These are phyloP conservation scores for Dascillus cervinus DNA, from an alignment of 2,888 invertebrate genomes.

Conservation along the genomic window DNA sequence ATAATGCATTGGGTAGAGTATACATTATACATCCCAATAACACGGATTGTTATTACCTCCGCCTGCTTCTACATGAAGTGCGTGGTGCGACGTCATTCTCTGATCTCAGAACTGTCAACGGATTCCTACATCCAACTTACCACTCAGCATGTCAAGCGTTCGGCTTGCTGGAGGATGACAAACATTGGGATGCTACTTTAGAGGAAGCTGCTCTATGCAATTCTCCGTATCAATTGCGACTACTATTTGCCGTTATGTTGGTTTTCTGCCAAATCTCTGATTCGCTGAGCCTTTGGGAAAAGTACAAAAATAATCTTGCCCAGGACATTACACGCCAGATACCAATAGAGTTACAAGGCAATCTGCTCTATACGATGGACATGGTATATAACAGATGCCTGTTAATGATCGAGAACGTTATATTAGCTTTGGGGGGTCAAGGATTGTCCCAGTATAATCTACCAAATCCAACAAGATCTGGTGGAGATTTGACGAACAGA, in stretches of 20 bases:
- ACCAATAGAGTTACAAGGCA: not conserved
- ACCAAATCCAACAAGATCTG: conserved; percentile 1
- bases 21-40: conserved; percentile 13
- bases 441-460: conserved; percentile 1
- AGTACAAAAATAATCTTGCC: conserved; percentile 19
- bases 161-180: conserved; percentile 31
- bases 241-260: conserved; percentile 20
- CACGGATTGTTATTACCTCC: conserved; percentile 12
- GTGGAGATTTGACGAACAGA: conserved; percentile 6
- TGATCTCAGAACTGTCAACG: conserved; percentile 27
- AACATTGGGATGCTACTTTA: conserved; percentile 26
- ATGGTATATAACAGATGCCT: conserved; percentile 1
- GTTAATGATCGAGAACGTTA: conserved; percentile 1
- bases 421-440: not conserved
- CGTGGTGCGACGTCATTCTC: conserved; percentile 27
- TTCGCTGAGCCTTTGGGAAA: conserved; percentile 19
- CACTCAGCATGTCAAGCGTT: conserved; percentile 22
- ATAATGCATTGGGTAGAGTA: conserved; percentile 11
- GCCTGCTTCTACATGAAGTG: conserved; percentile 23
- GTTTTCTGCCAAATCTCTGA: conserved; percentile 14
- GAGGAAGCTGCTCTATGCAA: conserved; percentile 21
- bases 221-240: conserved; percentile 15
- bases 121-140: conserved; percentile 22
- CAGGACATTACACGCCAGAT: conserved; percentile 18
- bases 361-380: not conserved